These are phyloP conservation scores for Pycnomerus fuliginosus DNA, from an alignment of 2,888 invertebrate species.

Conservation along the genomic window DNA sequence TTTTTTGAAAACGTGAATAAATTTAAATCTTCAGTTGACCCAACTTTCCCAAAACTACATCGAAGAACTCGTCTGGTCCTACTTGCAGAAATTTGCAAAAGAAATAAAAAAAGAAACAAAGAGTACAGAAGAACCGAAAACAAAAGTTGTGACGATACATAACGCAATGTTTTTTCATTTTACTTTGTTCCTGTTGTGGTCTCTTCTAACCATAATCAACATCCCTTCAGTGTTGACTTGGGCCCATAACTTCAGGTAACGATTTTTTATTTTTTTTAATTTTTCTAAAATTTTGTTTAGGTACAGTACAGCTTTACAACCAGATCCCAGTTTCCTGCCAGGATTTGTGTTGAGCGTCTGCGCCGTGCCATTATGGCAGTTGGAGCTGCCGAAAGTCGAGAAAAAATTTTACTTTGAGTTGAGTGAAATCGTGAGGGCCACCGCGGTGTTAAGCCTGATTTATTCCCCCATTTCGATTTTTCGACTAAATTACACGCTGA, in stretches of 20 bases:
- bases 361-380: conserved; percentile 66
- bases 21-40: conserved; percentile 57
- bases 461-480: conserved; percentile 63
- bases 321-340: conserved; percentile 64
- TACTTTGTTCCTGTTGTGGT: conserved; percentile 69
- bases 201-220: conserved; percentile 65
- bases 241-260: conserved; percentile 78
- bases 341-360: conserved; percentile 61
- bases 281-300: conserved; percentile 45
- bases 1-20: not conserved
- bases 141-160: conserved; percentile 24
- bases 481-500: conserved; percentile 61
- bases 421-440: conserved; percentile 58
- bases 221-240: conserved; percentile 74
- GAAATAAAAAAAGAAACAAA: conserved; percentile 8
- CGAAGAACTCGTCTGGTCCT: conserved; percentile 54
- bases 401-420: no score
- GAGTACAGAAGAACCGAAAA: no score
- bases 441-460: conserved; percentile 59
- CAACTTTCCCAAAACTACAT: conserved; percentile 76
- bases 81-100: conserved; percentile 41
- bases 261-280: conserved; percentile 24
- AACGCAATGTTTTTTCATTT: conserved; percentile 67
- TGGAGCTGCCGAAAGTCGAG: conserved; percentile 63
- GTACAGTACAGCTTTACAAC: conserved; percentile 57